phyloP scores from a whole-genome alignment of 1,140 invertebrate species.

The Listronotus bonariensis region DNA sequence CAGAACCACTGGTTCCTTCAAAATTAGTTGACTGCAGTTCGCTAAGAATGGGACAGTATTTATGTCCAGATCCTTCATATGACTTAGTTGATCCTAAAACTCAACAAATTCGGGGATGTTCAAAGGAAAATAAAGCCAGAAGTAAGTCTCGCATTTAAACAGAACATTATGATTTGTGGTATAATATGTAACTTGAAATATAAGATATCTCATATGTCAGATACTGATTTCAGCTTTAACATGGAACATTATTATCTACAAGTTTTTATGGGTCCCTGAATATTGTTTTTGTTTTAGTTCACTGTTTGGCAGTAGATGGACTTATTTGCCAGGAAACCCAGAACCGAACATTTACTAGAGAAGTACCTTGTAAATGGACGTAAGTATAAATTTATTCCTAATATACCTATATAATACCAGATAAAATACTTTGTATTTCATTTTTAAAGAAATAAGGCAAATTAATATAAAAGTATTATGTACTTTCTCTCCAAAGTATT shows the following conservation, averaged over 20 bases:
- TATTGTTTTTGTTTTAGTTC: conserved; percentile 64
- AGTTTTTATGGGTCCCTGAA: too few species aligned
- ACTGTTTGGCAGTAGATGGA: conserved; percentile 80
- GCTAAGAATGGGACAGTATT: conserved; percentile 80
- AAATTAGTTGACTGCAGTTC: conserved; percentile 65
- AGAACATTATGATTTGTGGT: background rate
- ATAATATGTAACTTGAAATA: conserved; percentile 11
- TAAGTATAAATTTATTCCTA: conserved; percentile 66
- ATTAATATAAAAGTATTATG: too few species aligned
- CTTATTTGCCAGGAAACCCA: conserved; percentile 81
- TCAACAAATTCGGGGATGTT: conserved; percentile 85
- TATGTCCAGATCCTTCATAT: conserved; percentile 78
- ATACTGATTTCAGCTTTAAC: too few species aligned
- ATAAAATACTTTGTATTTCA: too few species aligned
- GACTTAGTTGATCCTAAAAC: conserved; percentile 86
- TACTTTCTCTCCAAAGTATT: too few species aligned
- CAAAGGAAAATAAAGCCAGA: conserved; percentile 76
- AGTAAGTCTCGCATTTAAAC: conserved; percentile 58
- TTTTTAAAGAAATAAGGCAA: too few species aligned
- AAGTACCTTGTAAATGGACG: conserved; percentile 92
- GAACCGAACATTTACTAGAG: conserved; percentile 78
- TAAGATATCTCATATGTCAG: conserved; percentile 22
- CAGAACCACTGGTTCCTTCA: background rate
- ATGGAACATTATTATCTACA: too few species aligned
- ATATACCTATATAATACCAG: too few species aligned